Evolutionary conservation across 2,113 vertebrate species (phyloP).

Genomic region (Oenanthe melanoleuca): DNA sequence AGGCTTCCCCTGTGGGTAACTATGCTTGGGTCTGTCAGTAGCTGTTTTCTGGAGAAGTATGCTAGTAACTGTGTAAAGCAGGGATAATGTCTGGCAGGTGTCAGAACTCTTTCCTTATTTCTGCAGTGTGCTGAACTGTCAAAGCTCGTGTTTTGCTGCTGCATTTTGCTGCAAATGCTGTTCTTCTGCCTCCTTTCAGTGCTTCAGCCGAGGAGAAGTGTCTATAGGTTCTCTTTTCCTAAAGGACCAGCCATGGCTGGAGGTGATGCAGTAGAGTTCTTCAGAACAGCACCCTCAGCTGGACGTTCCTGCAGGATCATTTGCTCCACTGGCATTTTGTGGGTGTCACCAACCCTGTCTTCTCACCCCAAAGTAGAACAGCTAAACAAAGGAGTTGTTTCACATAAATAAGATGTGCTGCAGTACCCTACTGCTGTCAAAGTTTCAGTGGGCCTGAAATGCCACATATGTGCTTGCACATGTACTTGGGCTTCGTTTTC

Average conservation of each 20-base stretch:
- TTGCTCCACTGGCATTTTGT: neutral
- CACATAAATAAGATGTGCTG: neutral
- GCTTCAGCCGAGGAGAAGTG: neutral
- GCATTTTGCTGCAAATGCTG: neutral
- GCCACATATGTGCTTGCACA: neutral
- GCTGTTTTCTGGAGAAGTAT: neutral
- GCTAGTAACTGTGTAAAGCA: neutral
- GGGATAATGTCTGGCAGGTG: neutral
- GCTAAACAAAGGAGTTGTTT: neutral
- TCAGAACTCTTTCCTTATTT: neutral
- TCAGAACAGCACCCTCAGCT: slow-evolving; percentile 22
- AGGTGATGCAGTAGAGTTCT: neutral
- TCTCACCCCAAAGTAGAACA: neutral
- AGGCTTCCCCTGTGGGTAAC: neutral
- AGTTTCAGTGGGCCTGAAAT: neutral
- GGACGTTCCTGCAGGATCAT: neutral
- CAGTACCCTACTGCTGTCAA: neutral
- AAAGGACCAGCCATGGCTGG: neutral
- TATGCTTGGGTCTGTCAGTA: accelerated
- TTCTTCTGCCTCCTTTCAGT: neutral
- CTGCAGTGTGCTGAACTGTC: neutral
- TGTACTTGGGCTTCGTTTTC: neutral
- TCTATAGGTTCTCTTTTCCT: neutral
- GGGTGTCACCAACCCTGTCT: neutral
- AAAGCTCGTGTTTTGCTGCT: neutral